phyloP scores from a whole-genome alignment of 2,113 vertebrate genomes.

The Penelope pileata region DNA sequence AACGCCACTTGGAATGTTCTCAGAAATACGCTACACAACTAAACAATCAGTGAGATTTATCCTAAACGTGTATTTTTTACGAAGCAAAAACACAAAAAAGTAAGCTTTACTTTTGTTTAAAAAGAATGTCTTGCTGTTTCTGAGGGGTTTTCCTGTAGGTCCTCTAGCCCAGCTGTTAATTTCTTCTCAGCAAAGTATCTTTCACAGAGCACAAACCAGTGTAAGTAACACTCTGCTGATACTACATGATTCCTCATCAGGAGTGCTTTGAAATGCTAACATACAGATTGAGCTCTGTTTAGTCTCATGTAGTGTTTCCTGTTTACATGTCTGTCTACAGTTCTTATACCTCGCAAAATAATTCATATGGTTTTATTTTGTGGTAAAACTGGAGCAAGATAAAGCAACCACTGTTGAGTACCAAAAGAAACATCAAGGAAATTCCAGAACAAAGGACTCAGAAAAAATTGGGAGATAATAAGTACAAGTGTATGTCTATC shows the following conservation, averaged over 20 bases:
- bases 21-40: too few species aligned
- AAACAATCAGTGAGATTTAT: too few species aligned
- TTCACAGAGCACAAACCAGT: background rate
- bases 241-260: background rate
- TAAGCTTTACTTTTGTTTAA: too few species aligned
- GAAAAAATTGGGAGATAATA: background rate
- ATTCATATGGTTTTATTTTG: background rate
- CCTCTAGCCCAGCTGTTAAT: background rate
- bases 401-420: background rate
- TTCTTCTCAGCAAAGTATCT: background rate
- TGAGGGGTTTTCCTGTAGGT: background rate
- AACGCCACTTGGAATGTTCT: too few species aligned
- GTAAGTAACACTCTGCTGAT: background rate
- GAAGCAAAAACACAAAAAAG: background rate
- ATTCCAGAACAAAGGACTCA: background rate
- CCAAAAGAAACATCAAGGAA: background rate
- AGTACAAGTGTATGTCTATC: too few species aligned
- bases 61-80: too few species aligned
- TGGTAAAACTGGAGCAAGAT: background rate
- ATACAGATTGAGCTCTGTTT: background rate
- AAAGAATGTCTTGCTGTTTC: background rate
- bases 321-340: background rate
- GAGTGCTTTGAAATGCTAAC: background rate
- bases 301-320: background rate
- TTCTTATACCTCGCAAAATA: background rate